Conservation (phyloP, 2,797 vertebrate genomes). For the Huso huso region DNA sequence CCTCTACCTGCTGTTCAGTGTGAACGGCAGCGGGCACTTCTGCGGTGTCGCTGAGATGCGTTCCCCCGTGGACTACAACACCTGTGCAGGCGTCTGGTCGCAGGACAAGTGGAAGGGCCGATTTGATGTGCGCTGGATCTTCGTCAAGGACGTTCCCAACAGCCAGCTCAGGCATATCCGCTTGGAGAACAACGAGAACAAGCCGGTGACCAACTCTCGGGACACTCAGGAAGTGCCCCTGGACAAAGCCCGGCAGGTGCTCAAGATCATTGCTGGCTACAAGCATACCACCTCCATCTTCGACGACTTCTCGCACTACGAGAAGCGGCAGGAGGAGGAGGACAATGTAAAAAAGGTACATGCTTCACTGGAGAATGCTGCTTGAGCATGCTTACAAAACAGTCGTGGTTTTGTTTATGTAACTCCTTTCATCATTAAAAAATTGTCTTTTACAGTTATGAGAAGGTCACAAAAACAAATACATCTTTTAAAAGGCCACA, state of each 20-base stretch:
- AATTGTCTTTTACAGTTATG: too few species aligned
- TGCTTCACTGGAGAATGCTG: background rate
- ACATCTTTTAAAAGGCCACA: too few species aligned
- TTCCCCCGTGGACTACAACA: constrained; percentile 97
- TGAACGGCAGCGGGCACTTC: constrained; percentile 96
- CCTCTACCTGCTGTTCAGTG: constrained; percentile 92
- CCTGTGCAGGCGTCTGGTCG: constrained; percentile 94
- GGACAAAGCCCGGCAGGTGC: constrained; percentile 96
- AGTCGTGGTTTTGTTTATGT: too few species aligned
- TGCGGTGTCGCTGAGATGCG: constrained; percentile 96
- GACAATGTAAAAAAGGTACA: constrained; percentile 98
- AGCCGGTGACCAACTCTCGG: constrained; percentile 98
- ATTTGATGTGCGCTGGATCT: constrained; percentile 97
- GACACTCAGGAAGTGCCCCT: constrained; percentile 98
- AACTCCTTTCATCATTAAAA: constrained; percentile 17
- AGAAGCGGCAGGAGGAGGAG: constrained; percentile 98
- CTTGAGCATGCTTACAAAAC: too few species aligned
- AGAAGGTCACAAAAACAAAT: too few species aligned
- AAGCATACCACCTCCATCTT: constrained; percentile 99
- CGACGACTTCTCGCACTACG: constrained; percentile 98
- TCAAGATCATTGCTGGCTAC: constrained; percentile 98
- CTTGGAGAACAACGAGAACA: constrained; percentile 98
- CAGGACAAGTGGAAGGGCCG: constrained; percentile 99
- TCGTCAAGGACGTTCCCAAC: constrained; percentile 98
- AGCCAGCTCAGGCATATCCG: constrained; percentile 97